phyloP scores from a whole-genome alignment of 2,797 vertebrate genomes.

The Sebastes reedi region DNA sequence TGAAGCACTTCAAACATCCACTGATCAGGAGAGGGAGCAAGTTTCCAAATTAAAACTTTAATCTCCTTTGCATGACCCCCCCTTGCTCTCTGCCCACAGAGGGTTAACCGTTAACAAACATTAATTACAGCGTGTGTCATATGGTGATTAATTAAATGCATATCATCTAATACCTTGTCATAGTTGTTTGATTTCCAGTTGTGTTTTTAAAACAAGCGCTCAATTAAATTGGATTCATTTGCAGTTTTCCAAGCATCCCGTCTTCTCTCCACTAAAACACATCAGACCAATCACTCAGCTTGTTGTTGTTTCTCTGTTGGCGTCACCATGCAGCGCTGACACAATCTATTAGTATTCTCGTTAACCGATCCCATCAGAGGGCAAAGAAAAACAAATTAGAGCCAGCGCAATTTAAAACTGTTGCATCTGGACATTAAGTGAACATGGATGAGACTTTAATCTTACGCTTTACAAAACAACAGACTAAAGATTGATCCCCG shows the following conservation, averaged over 20 bases:
- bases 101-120: slow-evolving; percentile 6
- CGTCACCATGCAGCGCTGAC: neutral
- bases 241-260: neutral
- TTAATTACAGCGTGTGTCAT: slow-evolving; percentile 6
- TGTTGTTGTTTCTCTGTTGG: neutral
- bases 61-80: slow-evolving; percentile 3
- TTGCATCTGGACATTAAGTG: slow-evolving; percentile 21
- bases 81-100: neutral
- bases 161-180: neutral
- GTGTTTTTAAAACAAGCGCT: neutral
- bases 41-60: slow-evolving; percentile 36
- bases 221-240: neutral
- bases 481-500: slow-evolving; percentile 29
- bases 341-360: slow-evolving; percentile 5
- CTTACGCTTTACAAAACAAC: slow-evolving; percentile 28
- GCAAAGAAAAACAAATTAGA: slow-evolving; percentile 29
- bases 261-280: neutral
- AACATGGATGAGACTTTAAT: slow-evolving; percentile 29
- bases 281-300: neutral
- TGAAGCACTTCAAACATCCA: neutral
- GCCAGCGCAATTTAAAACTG: slow-evolving; percentile 6
- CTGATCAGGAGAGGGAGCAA: neutral
- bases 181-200: neutral
- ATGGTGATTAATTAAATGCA: slow-evolving; percentile 21
- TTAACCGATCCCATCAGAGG: slow-evolving; percentile 9